phyloP scores from a whole-genome alignment of 2,888 invertebrate species.

The Eristalis arbustorum region DNA sequence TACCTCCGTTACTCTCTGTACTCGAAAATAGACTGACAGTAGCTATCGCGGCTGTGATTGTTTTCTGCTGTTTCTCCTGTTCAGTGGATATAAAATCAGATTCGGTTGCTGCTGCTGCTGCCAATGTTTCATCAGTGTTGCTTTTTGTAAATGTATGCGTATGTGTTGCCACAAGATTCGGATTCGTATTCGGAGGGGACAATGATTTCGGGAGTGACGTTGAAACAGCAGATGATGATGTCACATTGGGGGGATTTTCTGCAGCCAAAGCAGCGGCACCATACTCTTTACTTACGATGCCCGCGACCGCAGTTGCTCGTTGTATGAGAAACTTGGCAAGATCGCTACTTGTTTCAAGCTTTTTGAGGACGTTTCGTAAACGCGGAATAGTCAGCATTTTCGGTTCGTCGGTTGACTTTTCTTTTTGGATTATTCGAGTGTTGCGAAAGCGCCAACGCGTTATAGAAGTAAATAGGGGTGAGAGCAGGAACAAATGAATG shows the following conservation, averaged over 20 bases:
- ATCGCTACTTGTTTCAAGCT: conserved; percentile 71
- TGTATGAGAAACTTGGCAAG: conserved; percentile 73
- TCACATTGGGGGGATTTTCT: conserved; percentile 71
- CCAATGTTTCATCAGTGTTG: conserved; percentile 67
- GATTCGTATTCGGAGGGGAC: too few relatives aligned
- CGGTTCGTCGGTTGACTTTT: background rate
- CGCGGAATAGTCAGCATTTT: conserved; percentile 56
- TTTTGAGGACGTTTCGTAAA: conserved; percentile 61
- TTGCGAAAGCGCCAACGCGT: conserved; percentile 28
- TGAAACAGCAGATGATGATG: conserved; percentile 61
- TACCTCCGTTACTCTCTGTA: conserved; percentile 51
- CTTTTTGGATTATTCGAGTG: conserved; percentile 6
- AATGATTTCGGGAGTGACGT: conserved; percentile 72
- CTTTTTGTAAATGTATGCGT: conserved; percentile 73
- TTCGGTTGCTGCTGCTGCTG: conserved; percentile 42
- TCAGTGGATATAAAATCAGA: conserved; percentile 36
- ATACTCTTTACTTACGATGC: conserved; percentile 45
- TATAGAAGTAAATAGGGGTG: background rate
- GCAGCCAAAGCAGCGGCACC: conserved; percentile 36
- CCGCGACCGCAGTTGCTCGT: conserved; percentile 52
- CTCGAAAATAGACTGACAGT: conserved; percentile 66
- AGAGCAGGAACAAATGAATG: conserved; percentile 31
- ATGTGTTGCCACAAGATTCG: conserved; percentile 71
- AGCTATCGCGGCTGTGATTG: conserved; percentile 70
- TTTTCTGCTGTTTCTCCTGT: conserved; percentile 63